These are phyloP conservation scores for Dynastes hyllus DNA, from an alignment of 2,888 invertebrate species.

Conservation along the genomic window DNA sequence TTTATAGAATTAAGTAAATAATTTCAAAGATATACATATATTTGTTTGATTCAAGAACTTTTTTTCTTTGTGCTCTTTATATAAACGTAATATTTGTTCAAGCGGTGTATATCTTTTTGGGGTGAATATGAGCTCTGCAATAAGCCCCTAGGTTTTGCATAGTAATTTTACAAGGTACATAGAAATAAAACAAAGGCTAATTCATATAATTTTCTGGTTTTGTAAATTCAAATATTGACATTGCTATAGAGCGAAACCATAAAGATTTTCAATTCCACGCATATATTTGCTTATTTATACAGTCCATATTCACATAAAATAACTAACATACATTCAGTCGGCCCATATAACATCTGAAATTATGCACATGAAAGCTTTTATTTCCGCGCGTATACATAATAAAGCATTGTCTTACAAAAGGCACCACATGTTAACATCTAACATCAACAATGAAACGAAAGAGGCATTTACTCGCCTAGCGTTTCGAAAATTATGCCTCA, in stretches of 20 bases:
- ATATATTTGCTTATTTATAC: not conserved
- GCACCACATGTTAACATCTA: slow-evolving; percentile 27
- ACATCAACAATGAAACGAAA: slow-evolving; percentile 7
- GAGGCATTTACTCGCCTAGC: slow-evolving; percentile 11
- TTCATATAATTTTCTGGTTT: not conserved
- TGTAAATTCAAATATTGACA: not conserved
- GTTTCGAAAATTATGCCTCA: slow-evolving; percentile 30
- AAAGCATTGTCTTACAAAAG: slow-evolving; percentile 18
- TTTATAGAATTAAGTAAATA: too few species aligned
- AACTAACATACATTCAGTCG: not conserved
- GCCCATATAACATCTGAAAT: slow-evolving; percentile 1
- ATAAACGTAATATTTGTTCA: too few species aligned
- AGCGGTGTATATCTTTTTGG: too few species aligned
- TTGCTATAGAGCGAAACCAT: not conserved
- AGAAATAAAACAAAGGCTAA: not conserved
- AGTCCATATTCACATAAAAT: not conserved
- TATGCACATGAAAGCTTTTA: slow-evolving; percentile 11
- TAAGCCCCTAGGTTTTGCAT: too few species aligned
- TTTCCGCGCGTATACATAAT: slow-evolving; percentile 6
- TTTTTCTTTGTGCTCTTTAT: too few species aligned
- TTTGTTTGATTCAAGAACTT: too few species aligned
- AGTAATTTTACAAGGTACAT: too few species aligned
- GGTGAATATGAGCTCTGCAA: too few species aligned
- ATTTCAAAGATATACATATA: too few species aligned
- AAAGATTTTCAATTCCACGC: not conserved